Evolutionary conservation across 2,888 invertebrate genomes (phyloP).

Genomic region (Stenodema calcarata): DNA sequence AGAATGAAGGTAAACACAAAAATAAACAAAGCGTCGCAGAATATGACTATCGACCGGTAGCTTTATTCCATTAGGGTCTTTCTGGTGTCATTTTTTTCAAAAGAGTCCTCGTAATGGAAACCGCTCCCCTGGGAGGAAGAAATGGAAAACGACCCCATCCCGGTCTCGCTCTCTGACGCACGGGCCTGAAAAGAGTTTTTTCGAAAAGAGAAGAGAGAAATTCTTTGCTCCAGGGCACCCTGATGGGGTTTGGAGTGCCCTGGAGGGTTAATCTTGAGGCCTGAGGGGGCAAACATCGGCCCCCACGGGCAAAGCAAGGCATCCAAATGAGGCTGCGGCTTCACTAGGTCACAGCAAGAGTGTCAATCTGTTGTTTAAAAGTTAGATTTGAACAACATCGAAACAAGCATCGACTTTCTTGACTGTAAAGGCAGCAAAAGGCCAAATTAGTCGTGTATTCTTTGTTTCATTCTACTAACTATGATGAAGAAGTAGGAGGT

Average conservation of each 20-base stretch:
- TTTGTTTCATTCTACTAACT: too few relatives aligned
- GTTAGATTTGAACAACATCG: too few relatives aligned
- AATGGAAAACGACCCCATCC: slow-evolving; percentile 6
- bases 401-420: too few relatives aligned
- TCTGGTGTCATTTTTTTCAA: slow-evolving; percentile 2
- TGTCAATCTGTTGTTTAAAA: background rate
- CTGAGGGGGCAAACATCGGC: slow-evolving; percentile 23
- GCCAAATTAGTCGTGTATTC: too few relatives aligned
- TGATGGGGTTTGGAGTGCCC: slow-evolving; percentile 39
- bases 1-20: background rate
- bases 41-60: background rate
- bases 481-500: too few relatives aligned
- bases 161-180: background rate
- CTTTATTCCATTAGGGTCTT: slow-evolving; percentile 2
- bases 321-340: background rate
- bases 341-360: background rate
- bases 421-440: too few relatives aligned
- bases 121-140: background rate
- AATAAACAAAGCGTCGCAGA: background rate
- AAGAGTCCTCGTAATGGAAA: background rate
- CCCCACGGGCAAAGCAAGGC: background rate
- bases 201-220: background rate
- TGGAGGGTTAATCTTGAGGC: slow-evolving; percentile 40
- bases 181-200: background rate
- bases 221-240: slow-evolving; percentile 11